phyloP scores from a whole-genome alignment of 2,888 invertebrate genomes.

The Vandiemenella viatica region DNA sequence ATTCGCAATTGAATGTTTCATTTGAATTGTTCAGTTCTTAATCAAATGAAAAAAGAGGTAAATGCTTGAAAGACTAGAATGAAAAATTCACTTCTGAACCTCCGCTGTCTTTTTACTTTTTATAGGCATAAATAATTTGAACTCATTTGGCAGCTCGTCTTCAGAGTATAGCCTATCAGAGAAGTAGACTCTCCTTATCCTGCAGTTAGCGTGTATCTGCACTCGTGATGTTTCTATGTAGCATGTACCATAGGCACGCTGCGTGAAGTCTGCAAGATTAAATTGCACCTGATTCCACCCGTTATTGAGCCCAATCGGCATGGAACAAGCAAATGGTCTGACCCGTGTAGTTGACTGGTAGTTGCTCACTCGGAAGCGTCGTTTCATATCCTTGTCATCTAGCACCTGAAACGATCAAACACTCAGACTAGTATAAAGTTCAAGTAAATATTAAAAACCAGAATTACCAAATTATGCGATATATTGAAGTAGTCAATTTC shows the following conservation, averaged over 20 bases:
- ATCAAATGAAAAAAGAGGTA: no score
- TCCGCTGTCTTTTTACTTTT: no score
- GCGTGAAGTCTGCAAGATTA: conserved; percentile 85
- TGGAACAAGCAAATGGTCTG: conserved; percentile 93
- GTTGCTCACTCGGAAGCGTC: conserved; percentile 83
- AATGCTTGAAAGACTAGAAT: no score
- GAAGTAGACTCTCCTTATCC: conserved; percentile 77
- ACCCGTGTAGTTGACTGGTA: conserved; percentile 89
- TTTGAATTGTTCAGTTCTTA: no score
- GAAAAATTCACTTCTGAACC: no score
- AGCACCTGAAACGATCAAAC: no score
- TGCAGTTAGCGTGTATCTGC: conserved; percentile 90
- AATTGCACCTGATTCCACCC: conserved; percentile 96
- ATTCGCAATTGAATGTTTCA: no score
- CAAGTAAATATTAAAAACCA: background rate
- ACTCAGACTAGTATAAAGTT: conserved; percentile 5
- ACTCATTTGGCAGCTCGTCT: conserved; percentile 48
- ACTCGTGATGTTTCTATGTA: conserved; percentile 83
- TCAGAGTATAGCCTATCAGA: conserved; percentile 59
- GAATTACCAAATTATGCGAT: no score
- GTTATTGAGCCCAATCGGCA: conserved; percentile 88
- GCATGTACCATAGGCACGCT: conserved; percentile 89
- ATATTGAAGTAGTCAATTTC: background rate
- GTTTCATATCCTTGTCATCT: conserved; percentile 84
- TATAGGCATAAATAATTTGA: conserved; percentile 48